Evolutionary conservation across 2,113 vertebrate species (phyloP), one percentile per base, ranked within the genome.

Genomic region (Scomber colias): DNA sequence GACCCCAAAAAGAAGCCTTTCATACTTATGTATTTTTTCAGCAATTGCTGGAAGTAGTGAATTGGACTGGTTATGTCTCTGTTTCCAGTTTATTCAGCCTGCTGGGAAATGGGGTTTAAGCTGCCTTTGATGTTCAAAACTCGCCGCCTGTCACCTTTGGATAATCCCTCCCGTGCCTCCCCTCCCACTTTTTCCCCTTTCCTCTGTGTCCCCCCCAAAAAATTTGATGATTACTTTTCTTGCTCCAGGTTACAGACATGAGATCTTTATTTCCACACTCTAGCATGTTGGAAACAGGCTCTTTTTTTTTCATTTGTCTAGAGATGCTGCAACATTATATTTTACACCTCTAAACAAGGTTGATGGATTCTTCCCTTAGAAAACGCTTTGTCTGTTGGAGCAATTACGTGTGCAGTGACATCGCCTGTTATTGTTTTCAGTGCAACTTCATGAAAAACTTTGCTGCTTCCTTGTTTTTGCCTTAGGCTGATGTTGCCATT

Each of bases 371-470:
- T 67, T 85, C 84, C 66, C 56, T 71, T 64, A 49, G 76, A 84
- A 86, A 90, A 83, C 11, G 6, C 49, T 88, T 79, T 89, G 84
- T 82, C 79, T 55, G 61, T 85, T 74, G 75, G 74, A 88, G 86
- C 89, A 89, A 85, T 91, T 87, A 90, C 84, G 71, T 78, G 80
- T 75, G 81, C 79, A 16, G 75, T 88, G 86, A 88, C 89, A 88
- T 82, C 1, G 76, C 44, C 83, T 85, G 83, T 85, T 93, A 80
- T 91, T 91, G 82, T 93, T 92, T 82, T 87, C 72, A 71, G 80
- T 80, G 15, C 49, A 87, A 87, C 84, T 89, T 82, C 67, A 74
- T 86, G 74, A 87, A 87, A 83, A 91, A 90, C 59, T 88, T 89
- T 75, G 62, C 64, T 49, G 13, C 81, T 81, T 48, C 57, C 68